Evolutionary conservation across 2,113 vertebrate species (phyloP).

Genomic region (Tiliqua scincoides): DNA sequence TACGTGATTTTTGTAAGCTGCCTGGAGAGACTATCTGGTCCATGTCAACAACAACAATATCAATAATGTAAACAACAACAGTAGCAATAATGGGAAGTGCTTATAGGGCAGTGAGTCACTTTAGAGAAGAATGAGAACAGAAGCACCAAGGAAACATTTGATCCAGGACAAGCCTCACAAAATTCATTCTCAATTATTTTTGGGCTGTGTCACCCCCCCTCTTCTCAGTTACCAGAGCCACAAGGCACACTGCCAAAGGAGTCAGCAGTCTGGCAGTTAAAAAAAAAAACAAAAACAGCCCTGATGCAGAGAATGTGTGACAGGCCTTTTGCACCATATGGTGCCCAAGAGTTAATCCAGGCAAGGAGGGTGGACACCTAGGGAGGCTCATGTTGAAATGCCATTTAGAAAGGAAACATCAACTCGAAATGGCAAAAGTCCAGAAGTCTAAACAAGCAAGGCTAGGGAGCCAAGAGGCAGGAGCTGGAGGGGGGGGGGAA

Average conservation of each 20-base stretch:
- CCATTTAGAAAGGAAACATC: slow-evolving; percentile 69
- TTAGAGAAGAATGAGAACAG: not conserved
- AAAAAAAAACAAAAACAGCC: slow-evolving; percentile 7
- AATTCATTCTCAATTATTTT: slow-evolving; percentile 67
- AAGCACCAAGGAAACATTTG: not conserved
- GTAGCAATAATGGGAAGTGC: slow-evolving; percentile 29
- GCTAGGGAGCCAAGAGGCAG: slow-evolving; percentile 22
- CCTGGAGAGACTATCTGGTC: not conserved
- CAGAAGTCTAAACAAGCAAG: slow-evolving; percentile 54
- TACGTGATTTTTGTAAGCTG: not conserved
- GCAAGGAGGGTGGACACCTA: slow-evolving; percentile 66
- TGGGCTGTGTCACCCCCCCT: slow-evolving; percentile 52
- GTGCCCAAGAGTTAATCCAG: slow-evolving; percentile 74
- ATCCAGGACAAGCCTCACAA: not conserved
- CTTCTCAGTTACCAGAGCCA: slow-evolving; percentile 42
- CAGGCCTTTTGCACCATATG: slow-evolving; percentile 79
- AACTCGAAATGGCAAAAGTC: slow-evolving; percentile 67
- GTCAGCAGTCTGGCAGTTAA: slow-evolving; percentile 72
- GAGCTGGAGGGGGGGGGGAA: slow-evolving; percentile 29
- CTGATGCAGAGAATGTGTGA: slow-evolving; percentile 53
- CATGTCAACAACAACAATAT: too few relatives aligned
- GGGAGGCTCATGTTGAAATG: slow-evolving; percentile 74
- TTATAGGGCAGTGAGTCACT: fast-evolving
- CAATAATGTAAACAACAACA: not conserved
- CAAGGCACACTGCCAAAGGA: slow-evolving; percentile 73